phyloP scores from a whole-genome alignment of 1,140 invertebrate genomes.

The silkworm (Bombyx mori) region ASM3026992v2 NC_085124.1:5689001-5689500 shows the following conservation, averaged over 20 bases:
- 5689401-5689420: neutral
- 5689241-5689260: constrained; percentile 36
- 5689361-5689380: constrained; percentile 1
- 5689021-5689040: constrained; percentile 33
- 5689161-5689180: constrained; percentile 69
- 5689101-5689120: constrained; percentile 66
- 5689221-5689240: constrained; percentile 59
- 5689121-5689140: constrained; percentile 62
- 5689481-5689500: neutral
- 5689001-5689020: constrained; percentile 38
- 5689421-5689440: constrained; percentile 6
- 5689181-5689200: constrained; percentile 47
- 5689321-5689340: constrained; percentile 1
- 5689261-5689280: constrained; percentile 16
- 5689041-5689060: constrained; percentile 38
- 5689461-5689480: constrained; percentile 12
- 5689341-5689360: constrained; percentile 2
- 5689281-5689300: neutral
- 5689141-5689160: constrained; percentile 71
- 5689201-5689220: constrained; percentile 62
- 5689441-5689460: constrained; percentile 16
- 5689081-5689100: constrained; percentile 29
- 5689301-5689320: neutral
- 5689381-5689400: constrained; percentile 1
- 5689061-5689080: constrained; percentile 31